Percentiles rank a stretch among this genome's conserved stretches.
Evolutionary conservation across 2,888 invertebrate species (phyloP).

Genomic region (Invenusta paracnida): DNA sequence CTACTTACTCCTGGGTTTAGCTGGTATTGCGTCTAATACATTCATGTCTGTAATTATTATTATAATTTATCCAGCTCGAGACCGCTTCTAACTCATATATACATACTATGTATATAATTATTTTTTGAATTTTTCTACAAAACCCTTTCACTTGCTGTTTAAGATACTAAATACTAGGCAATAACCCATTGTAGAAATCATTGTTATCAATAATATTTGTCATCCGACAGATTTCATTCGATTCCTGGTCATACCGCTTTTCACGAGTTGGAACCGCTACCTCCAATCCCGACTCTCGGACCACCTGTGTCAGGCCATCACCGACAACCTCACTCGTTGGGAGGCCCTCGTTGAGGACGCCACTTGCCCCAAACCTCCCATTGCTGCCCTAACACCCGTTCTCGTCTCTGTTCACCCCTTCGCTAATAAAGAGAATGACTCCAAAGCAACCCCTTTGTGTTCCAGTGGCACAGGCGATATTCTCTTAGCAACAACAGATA

Average conservation of each 20-base stretch:
- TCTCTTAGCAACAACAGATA: not conserved
- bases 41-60: too few species aligned
- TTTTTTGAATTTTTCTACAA: too few species aligned
- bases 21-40: too few species aligned
- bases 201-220: too few species aligned
- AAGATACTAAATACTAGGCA: too few species aligned
- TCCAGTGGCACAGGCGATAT: too few species aligned
- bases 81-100: too few species aligned
- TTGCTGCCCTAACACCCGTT: not conserved
- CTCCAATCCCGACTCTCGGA: not conserved
- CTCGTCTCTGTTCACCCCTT: not conserved
- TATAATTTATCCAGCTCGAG: too few species aligned
- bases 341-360: not conserved
- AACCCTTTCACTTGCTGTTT: too few species aligned
- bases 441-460: not conserved
- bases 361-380: not conserved
- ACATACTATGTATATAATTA: too few species aligned
- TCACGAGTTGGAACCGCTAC: constrained; percentile 11
- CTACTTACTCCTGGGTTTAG: too few species aligned
- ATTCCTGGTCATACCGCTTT: constrained; percentile 25
- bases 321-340: not conserved
- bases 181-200: too few species aligned
- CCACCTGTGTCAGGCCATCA: not conserved
- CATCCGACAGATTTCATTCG: constrained; percentile 27
- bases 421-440: not conserved